phyloP scores from a whole-genome alignment of 2,888 invertebrate genomes.

The Eupithecia subumbrata region DNA sequence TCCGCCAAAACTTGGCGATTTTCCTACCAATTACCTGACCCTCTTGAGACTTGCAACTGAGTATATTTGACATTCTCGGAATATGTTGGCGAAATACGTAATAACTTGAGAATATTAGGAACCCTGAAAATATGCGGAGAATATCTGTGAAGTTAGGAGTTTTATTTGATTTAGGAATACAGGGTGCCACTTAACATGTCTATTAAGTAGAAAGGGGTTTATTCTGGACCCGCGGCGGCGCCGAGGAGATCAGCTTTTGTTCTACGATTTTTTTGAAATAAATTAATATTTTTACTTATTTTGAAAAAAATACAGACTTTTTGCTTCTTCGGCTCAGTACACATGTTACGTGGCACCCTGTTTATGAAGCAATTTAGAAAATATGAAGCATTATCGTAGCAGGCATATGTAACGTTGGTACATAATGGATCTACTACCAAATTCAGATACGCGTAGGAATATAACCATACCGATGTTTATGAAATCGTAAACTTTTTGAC shows the following conservation, averaged over 20 bases:
- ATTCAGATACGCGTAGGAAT: neutral
- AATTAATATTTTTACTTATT: no score
- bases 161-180: neutral
- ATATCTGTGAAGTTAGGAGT: neutral
- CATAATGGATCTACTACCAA: neutral
- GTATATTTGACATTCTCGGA: slow-evolving; percentile 33
- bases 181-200: no score
- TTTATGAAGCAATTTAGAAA: neutral
- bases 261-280: no score
- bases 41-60: slow-evolving; percentile 45
- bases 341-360: no score
- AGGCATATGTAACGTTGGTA: no score
- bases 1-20: slow-evolving; percentile 37
- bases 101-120: slow-evolving; percentile 8
- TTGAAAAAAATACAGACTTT: no score
- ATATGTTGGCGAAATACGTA: slow-evolving; percentile 24
- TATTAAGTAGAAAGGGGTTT: no score
- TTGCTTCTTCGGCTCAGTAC: no score
- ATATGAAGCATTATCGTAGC: neutral
- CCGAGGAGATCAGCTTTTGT: neutral
- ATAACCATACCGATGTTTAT: neutral
- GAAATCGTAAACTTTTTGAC: neutral
- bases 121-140: slow-evolving; percentile 18
- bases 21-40: slow-evolving; percentile 46
- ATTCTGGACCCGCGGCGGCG: no score